phyloP scores from a whole-genome alignment of 2,113 vertebrate genomes.

The Acrocephalus kingi region DNA sequence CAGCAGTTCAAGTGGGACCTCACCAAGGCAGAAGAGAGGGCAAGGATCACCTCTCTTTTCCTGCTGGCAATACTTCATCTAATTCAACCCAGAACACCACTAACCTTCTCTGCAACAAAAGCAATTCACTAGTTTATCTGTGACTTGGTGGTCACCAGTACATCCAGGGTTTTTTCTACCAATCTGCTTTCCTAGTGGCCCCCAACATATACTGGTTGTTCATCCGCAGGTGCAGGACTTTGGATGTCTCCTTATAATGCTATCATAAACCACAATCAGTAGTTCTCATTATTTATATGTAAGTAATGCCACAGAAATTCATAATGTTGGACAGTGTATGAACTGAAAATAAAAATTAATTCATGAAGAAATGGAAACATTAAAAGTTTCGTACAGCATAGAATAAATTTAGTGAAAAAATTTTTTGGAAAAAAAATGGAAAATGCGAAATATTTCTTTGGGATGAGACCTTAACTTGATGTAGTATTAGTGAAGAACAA shows the following conservation, averaged over 20 bases:
- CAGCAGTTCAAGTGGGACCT: background rate
- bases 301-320: background rate
- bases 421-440: background rate
- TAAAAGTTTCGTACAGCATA: background rate
- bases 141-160: no score
- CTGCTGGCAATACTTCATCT: background rate
- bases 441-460: background rate
- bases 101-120: background rate
- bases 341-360: background rate
- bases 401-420: background rate
- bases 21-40: background rate
- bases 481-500: background rate
- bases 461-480: background rate
- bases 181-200: background rate
- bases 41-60: background rate
- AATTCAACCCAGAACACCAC: background rate
- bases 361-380: background rate
- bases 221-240: background rate
- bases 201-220: background rate
- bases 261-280: background rate
- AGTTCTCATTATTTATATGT: background rate
- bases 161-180: background rate
- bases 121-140: background rate
- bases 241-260: rapidly evolving
- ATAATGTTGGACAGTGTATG: background rate